Evolutionary conservation across 92 coral and sea anemone species (phyloP).

Genomic region (Palythoa grandiflora): DNA sequence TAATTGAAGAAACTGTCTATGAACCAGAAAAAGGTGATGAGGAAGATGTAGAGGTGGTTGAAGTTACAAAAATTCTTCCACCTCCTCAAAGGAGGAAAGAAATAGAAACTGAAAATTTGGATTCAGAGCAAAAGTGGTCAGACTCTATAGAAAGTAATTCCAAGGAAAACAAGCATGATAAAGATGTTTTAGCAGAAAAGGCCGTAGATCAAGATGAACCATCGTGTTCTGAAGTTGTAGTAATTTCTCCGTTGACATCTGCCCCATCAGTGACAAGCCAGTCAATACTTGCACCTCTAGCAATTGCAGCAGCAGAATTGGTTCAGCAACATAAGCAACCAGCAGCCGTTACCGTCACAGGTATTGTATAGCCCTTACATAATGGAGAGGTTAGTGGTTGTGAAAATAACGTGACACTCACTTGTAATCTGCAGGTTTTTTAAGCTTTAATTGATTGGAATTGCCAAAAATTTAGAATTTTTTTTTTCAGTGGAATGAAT

Average conservation of each 20-base stretch:
- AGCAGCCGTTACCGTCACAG: not conserved
- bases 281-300: slow-evolving; percentile 55
- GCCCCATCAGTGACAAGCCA: slow-evolving; percentile 34
- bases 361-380: not conserved
- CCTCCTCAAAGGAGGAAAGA: not conserved
- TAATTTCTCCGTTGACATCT: slow-evolving; percentile 40
- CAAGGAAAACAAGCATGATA: not conserved
- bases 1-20: no score
- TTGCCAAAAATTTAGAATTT: no score
- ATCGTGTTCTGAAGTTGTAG: slow-evolving; percentile 13
- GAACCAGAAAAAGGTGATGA: no score
- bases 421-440: no score
- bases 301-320: slow-evolving; percentile 6
- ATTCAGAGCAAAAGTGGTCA: no score
- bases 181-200: not conserved
- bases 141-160: not conserved
- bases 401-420: no score
- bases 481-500: no score
- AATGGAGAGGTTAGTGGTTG: no score
- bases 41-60: not conserved
- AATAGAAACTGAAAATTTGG: not conserved
- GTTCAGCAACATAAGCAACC: not conserved
- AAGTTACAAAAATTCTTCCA: not conserved
- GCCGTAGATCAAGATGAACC: not conserved
- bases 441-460: no score